Evolutionary conservation across 2,113 vertebrate genomes (phyloP).

Genomic region (Ranitomeya imitator): DNA sequence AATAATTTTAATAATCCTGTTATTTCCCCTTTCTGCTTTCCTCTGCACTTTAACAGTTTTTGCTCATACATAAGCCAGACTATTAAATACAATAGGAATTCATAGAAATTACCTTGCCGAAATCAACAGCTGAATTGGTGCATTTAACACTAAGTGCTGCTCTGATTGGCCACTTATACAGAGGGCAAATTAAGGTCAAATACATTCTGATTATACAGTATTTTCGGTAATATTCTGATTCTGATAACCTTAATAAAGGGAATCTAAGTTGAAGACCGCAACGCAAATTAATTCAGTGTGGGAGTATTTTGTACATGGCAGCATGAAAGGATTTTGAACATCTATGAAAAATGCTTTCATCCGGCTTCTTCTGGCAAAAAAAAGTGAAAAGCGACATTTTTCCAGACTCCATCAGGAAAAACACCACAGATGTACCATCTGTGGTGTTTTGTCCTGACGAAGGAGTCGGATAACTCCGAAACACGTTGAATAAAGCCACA

Average conservation of each 20-base stretch:
- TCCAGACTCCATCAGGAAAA: too few relatives aligned
- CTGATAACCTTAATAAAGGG: background rate
- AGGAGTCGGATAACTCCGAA: too few relatives aligned
- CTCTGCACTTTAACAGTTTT: background rate
- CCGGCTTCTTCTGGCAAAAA: too few relatives aligned
- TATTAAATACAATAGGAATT: constrained; percentile 27
- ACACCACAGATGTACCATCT: too few relatives aligned
- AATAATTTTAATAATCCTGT: constrained; percentile 26
- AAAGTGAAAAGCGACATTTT: too few relatives aligned
- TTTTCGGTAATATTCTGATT: background rate
- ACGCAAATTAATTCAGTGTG: background rate
- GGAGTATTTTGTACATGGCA: background rate
- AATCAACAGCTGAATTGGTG: constrained; percentile 15
- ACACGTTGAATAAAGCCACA: too few relatives aligned
- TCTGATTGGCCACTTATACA: constrained; percentile 32
- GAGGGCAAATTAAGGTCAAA: background rate
- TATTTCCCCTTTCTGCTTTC: background rate
- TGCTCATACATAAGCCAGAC: constrained; percentile 11
- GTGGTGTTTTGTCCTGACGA: too few relatives aligned
- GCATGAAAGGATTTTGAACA: too few relatives aligned
- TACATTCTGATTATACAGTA: constrained; percentile 20
- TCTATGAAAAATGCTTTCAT: too few relatives aligned
- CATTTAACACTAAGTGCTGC: constrained; percentile 1
- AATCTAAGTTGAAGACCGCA: background rate
- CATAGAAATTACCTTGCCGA: constrained; percentile 22